Evolutionary conservation across 2,797 vertebrate species (phyloP).

Genomic region (Crocodylus rhombifer): DNA sequence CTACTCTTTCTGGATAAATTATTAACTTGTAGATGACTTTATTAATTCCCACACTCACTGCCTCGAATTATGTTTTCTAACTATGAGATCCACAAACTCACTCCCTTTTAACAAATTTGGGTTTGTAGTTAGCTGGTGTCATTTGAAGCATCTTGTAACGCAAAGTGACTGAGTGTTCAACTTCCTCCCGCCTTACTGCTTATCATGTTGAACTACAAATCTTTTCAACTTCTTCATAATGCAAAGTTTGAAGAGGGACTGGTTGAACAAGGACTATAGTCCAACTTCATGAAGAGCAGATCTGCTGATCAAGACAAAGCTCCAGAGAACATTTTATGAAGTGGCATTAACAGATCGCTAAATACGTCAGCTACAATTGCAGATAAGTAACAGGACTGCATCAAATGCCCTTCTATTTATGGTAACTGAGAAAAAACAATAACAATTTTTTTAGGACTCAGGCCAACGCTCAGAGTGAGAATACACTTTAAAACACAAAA

Average conservation of each 20-base stretch:
- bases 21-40: neutral
- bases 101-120: neutral
- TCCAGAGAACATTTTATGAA: neutral
- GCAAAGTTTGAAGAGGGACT: neutral
- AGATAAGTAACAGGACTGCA: neutral
- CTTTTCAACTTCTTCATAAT: neutral
- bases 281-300: too few relatives aligned
- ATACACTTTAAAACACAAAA: neutral
- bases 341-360: neutral
- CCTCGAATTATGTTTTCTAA: neutral
- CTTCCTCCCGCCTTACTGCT: neutral
- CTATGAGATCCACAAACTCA: neutral
- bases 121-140: neutral
- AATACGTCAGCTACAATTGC: neutral
- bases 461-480: neutral
- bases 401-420: rapidly evolving
- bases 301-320: rapidly evolving
- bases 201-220: neutral
- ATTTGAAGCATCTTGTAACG: neutral
- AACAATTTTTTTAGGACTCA: neutral
- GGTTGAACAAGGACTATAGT: neutral
- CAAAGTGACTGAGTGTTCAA: neutral
- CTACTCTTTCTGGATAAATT: too few relatives aligned
- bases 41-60: neutral
- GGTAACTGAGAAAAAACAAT: neutral